Evolutionary conservation across 1,140 invertebrate species (phyloP).

Genomic region (Drosophila sturtevanti): DNA sequence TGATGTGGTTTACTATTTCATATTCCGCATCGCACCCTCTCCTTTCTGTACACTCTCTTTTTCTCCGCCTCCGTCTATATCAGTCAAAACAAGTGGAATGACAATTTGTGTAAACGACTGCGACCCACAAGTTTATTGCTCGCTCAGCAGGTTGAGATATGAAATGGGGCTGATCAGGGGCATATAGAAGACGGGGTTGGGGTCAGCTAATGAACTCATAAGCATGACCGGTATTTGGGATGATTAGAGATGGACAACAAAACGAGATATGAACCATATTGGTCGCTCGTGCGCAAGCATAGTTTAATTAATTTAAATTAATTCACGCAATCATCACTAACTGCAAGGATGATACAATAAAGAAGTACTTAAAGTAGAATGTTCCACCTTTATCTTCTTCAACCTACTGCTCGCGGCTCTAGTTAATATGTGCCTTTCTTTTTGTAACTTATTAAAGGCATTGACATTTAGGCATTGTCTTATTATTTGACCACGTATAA

Average conservation of each 20-base stretch:
- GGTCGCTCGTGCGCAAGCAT: not conserved
- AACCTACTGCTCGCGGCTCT: no score
- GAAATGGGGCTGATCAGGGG: constrained; percentile 3
- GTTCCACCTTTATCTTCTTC: not conserved
- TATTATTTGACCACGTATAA: constrained; percentile 34
- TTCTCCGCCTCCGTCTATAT: constrained; percentile 6
- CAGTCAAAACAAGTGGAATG: constrained; percentile 28
- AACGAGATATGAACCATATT: not conserved
- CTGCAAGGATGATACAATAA: constrained; percentile 8
- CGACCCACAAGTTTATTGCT: constrained; percentile 31
- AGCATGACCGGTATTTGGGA: constrained; percentile 15
- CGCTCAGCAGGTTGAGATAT: not conserved
- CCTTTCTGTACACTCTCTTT: constrained; percentile 1
- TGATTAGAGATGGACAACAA: constrained; percentile 29
- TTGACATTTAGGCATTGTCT: constrained; percentile 64
- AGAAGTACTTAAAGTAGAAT: not conserved
- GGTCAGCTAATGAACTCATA: constrained; percentile 54
- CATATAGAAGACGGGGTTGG: constrained; percentile 18
- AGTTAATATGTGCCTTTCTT: no score
- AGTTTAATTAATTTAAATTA: not conserved
- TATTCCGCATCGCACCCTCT: constrained; percentile 24
- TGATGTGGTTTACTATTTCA: constrained; percentile 61
- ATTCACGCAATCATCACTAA: constrained; percentile 37
- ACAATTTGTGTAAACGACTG: constrained; percentile 51
- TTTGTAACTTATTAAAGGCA: constrained; percentile 34